Percentiles rank a stretch among this genome's conserved stretches.
These are phyloP conservation scores for Vidua chalybeata DNA, from an alignment of 2,113 vertebrate genomes.

Conservation along the genomic window DNA sequence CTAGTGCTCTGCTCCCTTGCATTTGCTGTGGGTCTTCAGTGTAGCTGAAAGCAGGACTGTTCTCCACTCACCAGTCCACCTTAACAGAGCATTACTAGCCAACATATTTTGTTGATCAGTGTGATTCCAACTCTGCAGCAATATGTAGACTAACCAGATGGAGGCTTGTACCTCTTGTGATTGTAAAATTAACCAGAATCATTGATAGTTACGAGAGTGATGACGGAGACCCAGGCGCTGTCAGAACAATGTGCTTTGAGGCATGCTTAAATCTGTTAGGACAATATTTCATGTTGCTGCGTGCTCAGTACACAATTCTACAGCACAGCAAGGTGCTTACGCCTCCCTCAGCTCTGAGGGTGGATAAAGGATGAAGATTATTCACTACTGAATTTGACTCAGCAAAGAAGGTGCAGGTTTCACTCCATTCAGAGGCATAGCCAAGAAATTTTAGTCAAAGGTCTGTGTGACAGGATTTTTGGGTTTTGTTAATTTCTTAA, in stretches of 20 bases:
- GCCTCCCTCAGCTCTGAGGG: not conserved
- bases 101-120: slow-evolving; percentile 62
- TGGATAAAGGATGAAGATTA: not conserved
- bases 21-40: rapidly evolving
- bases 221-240: slow-evolving; percentile 59
- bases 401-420: not conserved
- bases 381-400: not conserved
- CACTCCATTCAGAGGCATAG: not conserved
- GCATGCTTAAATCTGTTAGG: slow-evolving; percentile 63
- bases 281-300: slow-evolving; percentile 40
- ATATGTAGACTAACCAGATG: slow-evolving; percentile 66
- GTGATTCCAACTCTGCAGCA: slow-evolving; percentile 39
- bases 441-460: not conserved
- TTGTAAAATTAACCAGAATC: slow-evolving; percentile 65
- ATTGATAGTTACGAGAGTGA: slow-evolving; percentile 52
- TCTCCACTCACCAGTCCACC: slow-evolving; percentile 14
- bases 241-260: slow-evolving; percentile 65
- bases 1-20: not conserved
- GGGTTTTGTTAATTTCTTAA: not conserved
- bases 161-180: slow-evolving; percentile 60
- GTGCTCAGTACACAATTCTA: not conserved
- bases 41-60: not conserved
- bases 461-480: not conserved
- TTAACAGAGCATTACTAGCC: slow-evolving; percentile 45
- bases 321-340: not conserved